Conservation (phyloP, 2,113 vertebrate species). For the Cyprinodon tularosa region DNA sequence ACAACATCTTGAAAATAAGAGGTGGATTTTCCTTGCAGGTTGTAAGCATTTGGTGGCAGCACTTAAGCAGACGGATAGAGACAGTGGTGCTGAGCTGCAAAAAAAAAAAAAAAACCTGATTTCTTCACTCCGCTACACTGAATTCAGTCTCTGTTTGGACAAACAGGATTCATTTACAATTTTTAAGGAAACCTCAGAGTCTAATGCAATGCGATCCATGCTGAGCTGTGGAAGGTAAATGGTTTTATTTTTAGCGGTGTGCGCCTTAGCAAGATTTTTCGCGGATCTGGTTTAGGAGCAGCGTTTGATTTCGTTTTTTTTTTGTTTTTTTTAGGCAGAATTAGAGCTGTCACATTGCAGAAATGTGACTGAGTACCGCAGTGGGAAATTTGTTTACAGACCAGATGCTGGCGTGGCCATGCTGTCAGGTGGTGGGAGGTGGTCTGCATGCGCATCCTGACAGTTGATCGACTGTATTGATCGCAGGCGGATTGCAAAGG, state of each 20-base stretch:
- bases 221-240: slow-evolving; percentile 63
- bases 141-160: neutral
- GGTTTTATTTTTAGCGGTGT: slow-evolving; percentile 18
- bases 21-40: slow-evolving; percentile 4
- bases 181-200: slow-evolving; percentile 19
- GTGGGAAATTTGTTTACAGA: slow-evolving; percentile 41
- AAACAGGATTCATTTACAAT: neutral
- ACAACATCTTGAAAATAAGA: neutral
- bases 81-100: slow-evolving; percentile 60
- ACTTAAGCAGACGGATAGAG: slow-evolving; percentile 30
- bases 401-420: slow-evolving; percentile 9
- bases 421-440: slow-evolving; percentile 18
- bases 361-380: slow-evolving; percentile 32
- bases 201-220: slow-evolving; percentile 29
- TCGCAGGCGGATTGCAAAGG: slow-evolving; percentile 10
- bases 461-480: slow-evolving; percentile 23
- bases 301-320: neutral
- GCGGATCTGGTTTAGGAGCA: slow-evolving; percentile 7
- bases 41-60: slow-evolving; percentile 41
- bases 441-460: slow-evolving; percentile 9
- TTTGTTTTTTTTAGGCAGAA: slow-evolving; percentile 3
- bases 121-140: slow-evolving; percentile 2
- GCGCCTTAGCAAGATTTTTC: slow-evolving; percentile 12
- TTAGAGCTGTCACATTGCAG: slow-evolving; percentile 11
- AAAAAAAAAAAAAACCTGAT: slow-evolving; percentile 52